Percentiles rank a stretch among this genome's conserved stretches.
These are phyloP conservation scores for Lytechinus variegatus DNA, from an alignment of 35 echinoderm and acorn worm species.

Conservation along the genomic window DNA sequence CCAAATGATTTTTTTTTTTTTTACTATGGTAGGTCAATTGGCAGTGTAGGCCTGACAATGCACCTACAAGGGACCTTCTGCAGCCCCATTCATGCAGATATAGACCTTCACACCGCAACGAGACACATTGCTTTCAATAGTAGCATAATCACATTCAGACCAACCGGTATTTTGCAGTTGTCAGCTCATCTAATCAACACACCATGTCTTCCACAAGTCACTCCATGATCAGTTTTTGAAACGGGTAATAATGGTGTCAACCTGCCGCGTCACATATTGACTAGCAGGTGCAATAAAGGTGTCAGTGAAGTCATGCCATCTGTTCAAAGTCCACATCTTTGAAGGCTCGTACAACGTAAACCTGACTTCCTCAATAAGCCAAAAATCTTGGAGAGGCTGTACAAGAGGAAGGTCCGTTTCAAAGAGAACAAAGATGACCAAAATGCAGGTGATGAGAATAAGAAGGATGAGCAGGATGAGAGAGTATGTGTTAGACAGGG, in stretches of 20 bases:
- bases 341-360: conserved; percentile 5
- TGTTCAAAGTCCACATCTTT: conserved; percentile 10
- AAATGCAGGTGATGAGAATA: background rate
- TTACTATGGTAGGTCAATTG: background rate
- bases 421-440: conserved; percentile 21
- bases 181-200: too few species aligned
- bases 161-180: background rate
- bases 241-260: conserved; percentile 23
- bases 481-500: conserved; percentile 16
- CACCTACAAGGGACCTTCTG: too few species aligned
- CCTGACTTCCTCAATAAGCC: conserved; percentile 9
- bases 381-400: background rate
- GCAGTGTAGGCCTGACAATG: background rate
- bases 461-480: conserved; percentile 30
- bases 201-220: background rate
- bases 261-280: background rate
- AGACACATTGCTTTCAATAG: background rate
- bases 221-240: background rate
- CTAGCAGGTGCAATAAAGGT: conserved; percentile 21
- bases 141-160: background rate
- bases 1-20: background rate
- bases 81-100: too few species aligned
- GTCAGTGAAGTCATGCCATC: conserved; percentile 19
- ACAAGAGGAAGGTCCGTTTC: conserved; percentile 29
- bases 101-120: too few species aligned